phyloP scores from a whole-genome alignment of 2,888 invertebrate genomes.

The Cataglyphis rosenhaueri region DNA sequence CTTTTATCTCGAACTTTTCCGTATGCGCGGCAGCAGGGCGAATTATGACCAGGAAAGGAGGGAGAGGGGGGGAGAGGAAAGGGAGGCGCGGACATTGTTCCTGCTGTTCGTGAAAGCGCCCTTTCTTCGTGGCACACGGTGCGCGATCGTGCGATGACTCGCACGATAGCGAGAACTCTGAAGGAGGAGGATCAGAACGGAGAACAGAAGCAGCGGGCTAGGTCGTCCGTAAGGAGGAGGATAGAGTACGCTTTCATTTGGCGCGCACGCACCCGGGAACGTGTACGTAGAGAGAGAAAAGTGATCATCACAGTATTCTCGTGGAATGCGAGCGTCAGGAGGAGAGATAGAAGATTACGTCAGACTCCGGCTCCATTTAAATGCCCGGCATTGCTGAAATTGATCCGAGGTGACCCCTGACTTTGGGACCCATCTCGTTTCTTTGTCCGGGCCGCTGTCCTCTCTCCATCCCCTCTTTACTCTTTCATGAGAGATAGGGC shows the following conservation, averaged over 20 bases:
- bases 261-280: conserved; percentile 66
- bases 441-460: conserved; percentile 65
- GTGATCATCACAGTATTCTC: conserved; percentile 33
- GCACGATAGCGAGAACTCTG: conserved; percentile 38
- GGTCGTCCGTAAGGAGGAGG: conserved; percentile 49
- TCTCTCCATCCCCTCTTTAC: background rate
- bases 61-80: background rate
- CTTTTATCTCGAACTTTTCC: conserved; percentile 33
- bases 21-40: conserved; percentile 26
- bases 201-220: conserved; percentile 31
- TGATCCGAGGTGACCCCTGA: conserved; percentile 80
- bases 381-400: conserved; percentile 82
- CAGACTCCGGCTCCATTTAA: conserved; percentile 79
- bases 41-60: background rate
- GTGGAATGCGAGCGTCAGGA: conserved; percentile 66
- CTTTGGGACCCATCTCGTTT: conserved; percentile 70
- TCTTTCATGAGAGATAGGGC: background rate
- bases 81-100: conserved; percentile 53
- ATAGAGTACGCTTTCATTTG: conserved; percentile 70
- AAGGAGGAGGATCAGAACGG: background rate
- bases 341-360: conserved; percentile 70
- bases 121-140: conserved; percentile 69
- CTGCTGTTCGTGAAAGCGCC: conserved; percentile 68
- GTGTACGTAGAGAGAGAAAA: conserved; percentile 28
- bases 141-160: conserved; percentile 71